phyloP scores from a whole-genome alignment of 2,888 invertebrate species.

The Vanessa cardui region DNA sequence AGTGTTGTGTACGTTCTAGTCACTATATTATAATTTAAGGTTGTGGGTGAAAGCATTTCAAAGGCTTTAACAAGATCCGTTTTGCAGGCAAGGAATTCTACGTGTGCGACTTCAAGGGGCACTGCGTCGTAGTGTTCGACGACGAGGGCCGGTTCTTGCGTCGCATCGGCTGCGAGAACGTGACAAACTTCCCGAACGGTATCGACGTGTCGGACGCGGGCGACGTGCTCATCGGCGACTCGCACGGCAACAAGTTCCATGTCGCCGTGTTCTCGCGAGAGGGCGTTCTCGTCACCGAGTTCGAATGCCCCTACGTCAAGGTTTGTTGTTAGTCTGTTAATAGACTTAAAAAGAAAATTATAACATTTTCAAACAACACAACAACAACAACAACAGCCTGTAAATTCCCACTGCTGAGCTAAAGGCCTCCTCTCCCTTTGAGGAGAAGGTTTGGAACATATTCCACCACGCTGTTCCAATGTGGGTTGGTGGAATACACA shows the following conservation, averaged over 20 bases:
- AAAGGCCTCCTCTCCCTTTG: too few species aligned
- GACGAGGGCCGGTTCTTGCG: slow-evolving; percentile 95
- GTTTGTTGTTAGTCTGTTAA: slow-evolving; percentile 69
- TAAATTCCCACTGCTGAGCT: too few species aligned
- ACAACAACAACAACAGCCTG: too few species aligned
- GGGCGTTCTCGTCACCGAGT: slow-evolving; percentile 93
- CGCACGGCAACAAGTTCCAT: slow-evolving; percentile 98
- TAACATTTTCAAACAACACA: too few species aligned
- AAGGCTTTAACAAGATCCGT: not conserved
- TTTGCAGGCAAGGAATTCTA: slow-evolving; percentile 93
- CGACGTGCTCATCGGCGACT: slow-evolving; percentile 97
- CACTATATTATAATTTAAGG: too few species aligned
- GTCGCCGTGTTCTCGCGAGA: slow-evolving; percentile 97
- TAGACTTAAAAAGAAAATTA: not conserved
- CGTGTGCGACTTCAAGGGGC: slow-evolving; percentile 99
- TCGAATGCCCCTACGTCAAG: slow-evolving; percentile 98
- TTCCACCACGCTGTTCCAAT: too few species aligned
- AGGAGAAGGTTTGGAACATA: too few species aligned
- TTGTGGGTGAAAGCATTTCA: too few species aligned
- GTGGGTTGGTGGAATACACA: too few species aligned
- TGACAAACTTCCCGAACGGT: slow-evolving; percentile 98
- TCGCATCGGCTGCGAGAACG: slow-evolving; percentile 96
- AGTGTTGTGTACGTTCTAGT: too few species aligned
- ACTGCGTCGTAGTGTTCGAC: slow-evolving; percentile 97
- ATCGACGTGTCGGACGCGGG: slow-evolving; percentile 99